Evolutionary conservation across 2,797 vertebrate species (phyloP).

Genomic region (Lepidocolaptes lacrymiger): DNA sequence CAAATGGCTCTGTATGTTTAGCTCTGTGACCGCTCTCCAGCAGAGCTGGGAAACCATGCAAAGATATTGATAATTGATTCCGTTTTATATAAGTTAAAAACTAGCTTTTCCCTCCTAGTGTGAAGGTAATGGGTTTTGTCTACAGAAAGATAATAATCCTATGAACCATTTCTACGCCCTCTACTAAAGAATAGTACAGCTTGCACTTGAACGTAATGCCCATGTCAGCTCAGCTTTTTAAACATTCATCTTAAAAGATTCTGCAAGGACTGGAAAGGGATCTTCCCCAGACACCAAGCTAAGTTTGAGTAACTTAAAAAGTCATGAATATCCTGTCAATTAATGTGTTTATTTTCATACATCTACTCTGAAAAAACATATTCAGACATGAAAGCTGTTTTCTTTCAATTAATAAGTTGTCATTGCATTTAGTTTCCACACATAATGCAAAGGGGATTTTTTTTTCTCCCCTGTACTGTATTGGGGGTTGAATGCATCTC

Average conservation of each 20-base stretch:
- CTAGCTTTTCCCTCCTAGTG: constrained; percentile 67
- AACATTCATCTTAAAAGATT: constrained; percentile 68
- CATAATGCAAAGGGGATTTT: constrained; percentile 49
- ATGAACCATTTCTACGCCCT: constrained; percentile 57
- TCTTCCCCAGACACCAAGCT: constrained; percentile 65
- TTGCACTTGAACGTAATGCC: constrained; percentile 52
- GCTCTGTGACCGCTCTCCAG: constrained; percentile 31
- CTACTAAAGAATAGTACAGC: constrained; percentile 61
- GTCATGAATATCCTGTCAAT: constrained; percentile 78
- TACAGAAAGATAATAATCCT: constrained; percentile 68
- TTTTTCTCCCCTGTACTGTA: not conserved
- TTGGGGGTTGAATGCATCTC: not conserved
- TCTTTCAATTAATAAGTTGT: constrained; percentile 71
- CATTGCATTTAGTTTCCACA: constrained; percentile 67
- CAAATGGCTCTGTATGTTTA: constrained; percentile 32
- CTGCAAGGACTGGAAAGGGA: constrained; percentile 74
- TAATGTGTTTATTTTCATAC: constrained; percentile 72
- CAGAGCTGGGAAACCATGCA: constrained; percentile 63
- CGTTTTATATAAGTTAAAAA: constrained; percentile 58
- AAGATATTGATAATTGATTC: constrained; percentile 67
- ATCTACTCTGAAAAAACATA: constrained; percentile 56
- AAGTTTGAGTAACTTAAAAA: constrained; percentile 76
- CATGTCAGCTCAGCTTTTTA: constrained; percentile 67
- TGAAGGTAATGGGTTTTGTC: constrained; percentile 71
- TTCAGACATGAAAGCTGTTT: constrained; percentile 72